phyloP scores from a whole-genome alignment of 2,888 invertebrate species.

The Cephus pulcher region DNA sequence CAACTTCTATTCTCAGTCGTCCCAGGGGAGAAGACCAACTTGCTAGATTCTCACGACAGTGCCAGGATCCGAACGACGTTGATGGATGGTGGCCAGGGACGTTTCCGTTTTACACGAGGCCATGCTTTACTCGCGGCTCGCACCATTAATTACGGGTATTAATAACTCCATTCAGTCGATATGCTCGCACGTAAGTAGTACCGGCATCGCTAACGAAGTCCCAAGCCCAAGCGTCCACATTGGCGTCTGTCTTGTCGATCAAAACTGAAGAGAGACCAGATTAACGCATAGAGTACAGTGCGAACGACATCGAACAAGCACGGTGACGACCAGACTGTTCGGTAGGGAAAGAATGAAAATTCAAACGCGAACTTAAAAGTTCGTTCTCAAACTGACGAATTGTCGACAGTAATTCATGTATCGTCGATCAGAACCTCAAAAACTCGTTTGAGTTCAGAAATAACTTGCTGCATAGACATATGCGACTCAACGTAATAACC shows the following conservation, averaged over 20 bases:
- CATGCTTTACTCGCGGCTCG: slow-evolving; percentile 26
- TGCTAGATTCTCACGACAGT: slow-evolving; percentile 38
- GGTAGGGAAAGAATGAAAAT: background rate
- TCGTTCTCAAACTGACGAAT: background rate
- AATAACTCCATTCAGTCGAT: slow-evolving; percentile 29
- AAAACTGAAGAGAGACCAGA: background rate
- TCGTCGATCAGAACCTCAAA: background rate
- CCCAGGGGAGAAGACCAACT: background rate
- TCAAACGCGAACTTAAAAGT: background rate
- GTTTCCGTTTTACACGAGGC: slow-evolving; percentile 18
- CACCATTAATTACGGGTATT: slow-evolving; percentile 41
- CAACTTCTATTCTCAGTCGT: background rate
- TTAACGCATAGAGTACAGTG: background rate
- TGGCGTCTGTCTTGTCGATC: background rate
- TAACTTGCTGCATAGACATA: background rate
- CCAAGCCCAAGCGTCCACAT: background rate
- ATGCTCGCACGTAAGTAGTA: background rate
- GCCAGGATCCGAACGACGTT: slow-evolving; percentile 24
- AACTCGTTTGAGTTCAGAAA: background rate
- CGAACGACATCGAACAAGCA: background rate
- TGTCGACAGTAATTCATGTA: background rate
- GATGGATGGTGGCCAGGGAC: slow-evolving; percentile 29
- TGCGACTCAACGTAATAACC: background rate
- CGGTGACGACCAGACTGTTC: background rate
- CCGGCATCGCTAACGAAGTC: background rate